Evolutionary conservation across 2,113 vertebrate species (phyloP).

Genomic region (Dromaius novaehollandiae): DNA sequence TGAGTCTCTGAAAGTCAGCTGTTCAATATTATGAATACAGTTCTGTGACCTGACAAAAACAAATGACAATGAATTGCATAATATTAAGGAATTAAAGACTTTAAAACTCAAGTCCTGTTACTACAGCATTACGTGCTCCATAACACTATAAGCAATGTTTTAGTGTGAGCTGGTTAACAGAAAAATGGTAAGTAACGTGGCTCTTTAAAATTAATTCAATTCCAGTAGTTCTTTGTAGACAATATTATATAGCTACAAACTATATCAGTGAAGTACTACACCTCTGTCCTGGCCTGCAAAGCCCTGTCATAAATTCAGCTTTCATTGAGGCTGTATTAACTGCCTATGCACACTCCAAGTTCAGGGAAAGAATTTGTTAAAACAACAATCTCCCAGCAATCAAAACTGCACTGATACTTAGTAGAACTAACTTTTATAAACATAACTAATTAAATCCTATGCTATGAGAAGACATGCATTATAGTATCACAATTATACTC

Average conservation of each 20-base stretch:
- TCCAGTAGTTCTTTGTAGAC: neutral
- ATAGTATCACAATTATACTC: conserved; percentile 51
- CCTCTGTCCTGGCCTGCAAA: neutral
- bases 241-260: neutral
- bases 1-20: neutral
- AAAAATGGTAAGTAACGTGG: neutral
- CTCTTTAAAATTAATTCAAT: neutral
- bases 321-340: neutral
- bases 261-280: neutral
- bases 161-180: neutral
- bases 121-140: neutral
- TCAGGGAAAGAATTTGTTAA: neutral
- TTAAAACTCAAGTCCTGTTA: neutral
- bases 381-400: neutral
- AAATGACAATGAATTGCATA: neutral
- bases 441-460: conserved; percentile 58
- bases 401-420: neutral
- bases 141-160: neutral
- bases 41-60: neutral
- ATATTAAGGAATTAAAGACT: neutral
- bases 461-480: conserved; percentile 33
- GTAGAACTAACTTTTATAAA: conserved; percentile 18
- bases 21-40: neutral
- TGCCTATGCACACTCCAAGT: neutral
- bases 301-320: neutral